Evolutionary conservation across 2,113 vertebrate species (phyloP).

Genomic region (Meriones unguiculatus): DNA sequence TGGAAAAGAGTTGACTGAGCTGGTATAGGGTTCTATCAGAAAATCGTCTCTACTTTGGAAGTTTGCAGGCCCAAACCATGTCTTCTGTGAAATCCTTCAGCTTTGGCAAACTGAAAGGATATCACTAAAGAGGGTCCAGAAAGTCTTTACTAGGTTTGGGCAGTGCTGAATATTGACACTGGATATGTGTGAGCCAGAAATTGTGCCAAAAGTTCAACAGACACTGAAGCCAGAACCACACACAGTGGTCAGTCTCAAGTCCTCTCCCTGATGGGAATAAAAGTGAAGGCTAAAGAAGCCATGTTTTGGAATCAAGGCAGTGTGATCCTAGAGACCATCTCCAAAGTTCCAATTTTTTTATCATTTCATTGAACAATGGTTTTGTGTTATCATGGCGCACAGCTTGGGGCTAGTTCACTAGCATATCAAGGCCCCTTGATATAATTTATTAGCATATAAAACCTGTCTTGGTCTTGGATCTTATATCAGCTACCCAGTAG

Average conservation of each 20-base stretch:
- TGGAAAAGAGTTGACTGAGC: neutral
- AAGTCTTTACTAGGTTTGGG: neutral
- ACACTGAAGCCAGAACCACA: neutral
- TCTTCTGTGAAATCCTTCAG: neutral
- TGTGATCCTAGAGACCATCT: neutral
- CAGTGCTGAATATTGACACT: neutral
- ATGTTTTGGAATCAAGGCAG: neutral
- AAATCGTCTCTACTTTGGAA: neutral
- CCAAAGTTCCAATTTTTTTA: neutral
- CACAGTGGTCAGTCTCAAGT: neutral
- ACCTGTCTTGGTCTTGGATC: neutral
- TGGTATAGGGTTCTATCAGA: neutral
- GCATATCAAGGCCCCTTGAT: neutral
- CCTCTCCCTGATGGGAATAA: neutral
- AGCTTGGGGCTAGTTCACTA: neutral
- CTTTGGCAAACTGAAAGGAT: neutral
- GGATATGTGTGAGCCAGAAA: neutral
- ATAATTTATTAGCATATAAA: neutral
- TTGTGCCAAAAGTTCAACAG: neutral
- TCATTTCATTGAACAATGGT: neutral
- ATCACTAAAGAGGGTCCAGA: neutral
- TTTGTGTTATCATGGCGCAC: neutral
- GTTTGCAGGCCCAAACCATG: neutral
- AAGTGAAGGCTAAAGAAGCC: neutral
- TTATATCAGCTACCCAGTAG: neutral